Evolutionary conservation across 2,797 vertebrate genomes (phyloP).

Genomic region (Spea hammondii): DNA sequence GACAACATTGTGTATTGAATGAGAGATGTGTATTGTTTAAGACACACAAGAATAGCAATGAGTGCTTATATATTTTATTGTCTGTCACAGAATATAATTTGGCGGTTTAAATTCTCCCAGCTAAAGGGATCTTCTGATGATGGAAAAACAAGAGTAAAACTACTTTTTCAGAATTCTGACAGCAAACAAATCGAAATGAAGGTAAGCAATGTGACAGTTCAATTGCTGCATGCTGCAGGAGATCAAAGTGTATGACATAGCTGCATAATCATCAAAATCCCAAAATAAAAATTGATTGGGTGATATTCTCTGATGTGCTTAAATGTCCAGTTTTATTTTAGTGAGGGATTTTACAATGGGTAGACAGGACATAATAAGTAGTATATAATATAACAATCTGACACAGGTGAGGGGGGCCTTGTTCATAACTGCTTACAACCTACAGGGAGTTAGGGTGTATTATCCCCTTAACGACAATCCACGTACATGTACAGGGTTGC

Average conservation of each 20-base stretch:
- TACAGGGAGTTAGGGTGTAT: no score
- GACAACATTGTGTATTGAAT: neutral
- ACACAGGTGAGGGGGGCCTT: no score
- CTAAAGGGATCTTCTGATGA: conserved; percentile 95
- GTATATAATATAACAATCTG: no score
- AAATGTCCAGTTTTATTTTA: neutral
- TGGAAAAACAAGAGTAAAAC: conserved; percentile 86
- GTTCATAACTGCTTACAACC: no score
- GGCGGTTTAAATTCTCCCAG: conserved; percentile 93
- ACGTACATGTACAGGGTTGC: no score
- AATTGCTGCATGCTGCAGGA: neutral
- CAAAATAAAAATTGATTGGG: neutral
- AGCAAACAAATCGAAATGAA: conserved; percentile 92
- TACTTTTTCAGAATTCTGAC: conserved; percentile 87
- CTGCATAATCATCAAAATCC: neutral
- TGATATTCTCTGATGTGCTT: neutral
- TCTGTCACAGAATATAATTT: conserved; percentile 74
- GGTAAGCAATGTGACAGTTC: conserved; percentile 66
- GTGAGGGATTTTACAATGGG: no score
- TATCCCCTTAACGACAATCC: no score
- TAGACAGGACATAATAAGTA: no score
- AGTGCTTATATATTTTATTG: neutral
- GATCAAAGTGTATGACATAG: conserved; percentile 6
- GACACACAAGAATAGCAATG: neutral
- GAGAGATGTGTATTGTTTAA: neutral